Base-by-base conservation (phyloP, 2,797 vertebrate species). In the Lepus oiostolus region DNA sequence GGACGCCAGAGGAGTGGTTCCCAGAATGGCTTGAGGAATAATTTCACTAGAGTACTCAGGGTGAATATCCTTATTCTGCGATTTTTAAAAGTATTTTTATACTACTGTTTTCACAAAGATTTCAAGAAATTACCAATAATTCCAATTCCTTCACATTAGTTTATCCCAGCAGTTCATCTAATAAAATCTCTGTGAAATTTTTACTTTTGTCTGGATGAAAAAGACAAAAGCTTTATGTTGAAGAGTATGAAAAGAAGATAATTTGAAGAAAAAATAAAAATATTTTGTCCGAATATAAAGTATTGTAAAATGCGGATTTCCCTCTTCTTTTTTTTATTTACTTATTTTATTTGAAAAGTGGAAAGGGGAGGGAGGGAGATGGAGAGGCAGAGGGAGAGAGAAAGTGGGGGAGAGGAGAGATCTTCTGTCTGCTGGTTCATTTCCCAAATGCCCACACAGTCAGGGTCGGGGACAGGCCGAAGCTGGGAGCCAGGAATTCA, bases 141-240 rank as follows among this genome's bases (percentile, higher is more conserved):
- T 94, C 42, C 42, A 47, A 47, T 47, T 47, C 8, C 42, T 47
- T 26, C 35, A 88, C 8, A 38, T 63, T 68, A 81, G 35, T 79
- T 92, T 74, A 68, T n/a, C 17, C 62, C 67, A 72, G 28, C 8
- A 28, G 62, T 75, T 93, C 12, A 30, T 12, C 7, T 24, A 68
- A 72, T 4, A 93, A 88, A 71, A 72, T 85, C 35, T 74, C 65
- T 88, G 60, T 26, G 42, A 93, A 79, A 67, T 42, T n/a, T 11
- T 93, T 90, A 28, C 35, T 74, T 91, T 94, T 88, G 70, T 70
- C 91, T 72, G 52, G 60, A 92, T 65, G 52, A 88, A 58, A 79
- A 82, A 76, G 60, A 70, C 26, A 32, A 88, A 47, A 47, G 35
- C 30, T 91, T 93, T 84, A 47, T 24, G 4, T 30, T 79, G 77